Conservation (phyloP, 2,888 invertebrate genomes). For the Pinctada fucata region DNA sequence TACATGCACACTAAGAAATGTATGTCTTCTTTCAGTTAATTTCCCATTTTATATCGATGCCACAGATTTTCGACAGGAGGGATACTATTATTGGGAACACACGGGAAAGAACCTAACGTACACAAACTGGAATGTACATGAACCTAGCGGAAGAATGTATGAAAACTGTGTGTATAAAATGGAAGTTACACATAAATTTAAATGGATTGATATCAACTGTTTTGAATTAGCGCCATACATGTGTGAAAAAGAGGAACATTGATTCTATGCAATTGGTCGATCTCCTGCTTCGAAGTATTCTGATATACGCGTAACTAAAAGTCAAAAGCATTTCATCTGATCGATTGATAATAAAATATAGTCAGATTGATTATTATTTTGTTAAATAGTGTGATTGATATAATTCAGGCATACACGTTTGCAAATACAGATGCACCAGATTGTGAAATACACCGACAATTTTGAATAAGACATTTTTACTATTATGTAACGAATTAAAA, state of each 20-base stretch:
- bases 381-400: too few species aligned
- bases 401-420: too few species aligned
- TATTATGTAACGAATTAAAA: too few species aligned
- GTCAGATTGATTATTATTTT: too few species aligned
- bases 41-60: not conserved
- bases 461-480: too few species aligned
- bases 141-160: not conserved
- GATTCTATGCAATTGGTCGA: not conserved
- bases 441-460: too few species aligned
- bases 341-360: too few species aligned
- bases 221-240: not conserved
- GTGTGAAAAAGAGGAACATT: not conserved
- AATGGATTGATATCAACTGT: not conserved
- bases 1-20: too few species aligned
- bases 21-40: not conserved
- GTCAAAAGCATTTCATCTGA: too few species aligned
- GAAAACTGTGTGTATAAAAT: not conserved
- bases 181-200: not conserved
- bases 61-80: not conserved
- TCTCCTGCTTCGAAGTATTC: too few species aligned
- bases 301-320: too few species aligned
- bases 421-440: too few species aligned
- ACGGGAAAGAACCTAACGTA: not conserved
- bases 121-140: not conserved
- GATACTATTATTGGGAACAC: not conserved